phyloP scores from a whole-genome alignment of 2,888 invertebrate genomes.

The Leucozona laternaria region DNA sequence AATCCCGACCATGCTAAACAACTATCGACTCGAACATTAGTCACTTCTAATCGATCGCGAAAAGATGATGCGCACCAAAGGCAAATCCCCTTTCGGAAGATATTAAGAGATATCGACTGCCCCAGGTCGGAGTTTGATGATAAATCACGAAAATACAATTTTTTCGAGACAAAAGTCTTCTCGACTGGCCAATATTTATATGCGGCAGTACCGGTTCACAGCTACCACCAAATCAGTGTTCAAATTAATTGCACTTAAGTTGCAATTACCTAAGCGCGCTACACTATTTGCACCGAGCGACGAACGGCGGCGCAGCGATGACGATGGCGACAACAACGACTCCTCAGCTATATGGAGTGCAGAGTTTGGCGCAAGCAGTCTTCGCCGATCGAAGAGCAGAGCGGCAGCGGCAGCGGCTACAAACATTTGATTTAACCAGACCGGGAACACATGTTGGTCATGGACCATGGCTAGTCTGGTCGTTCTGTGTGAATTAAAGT shows the following conservation, averaged over 20 bases:
- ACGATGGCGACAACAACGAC: background rate
- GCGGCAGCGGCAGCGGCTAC: background rate
- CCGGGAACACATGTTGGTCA: conserved; percentile 70
- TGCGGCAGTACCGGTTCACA: conserved; percentile 66
- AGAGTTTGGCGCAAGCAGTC: conserved; percentile 23
- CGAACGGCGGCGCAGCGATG: too few species aligned
- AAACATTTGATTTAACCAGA: conserved; percentile 69
- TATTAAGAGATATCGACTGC: conserved; percentile 75
- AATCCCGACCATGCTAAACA: conserved; percentile 69
- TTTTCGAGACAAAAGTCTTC: conserved; percentile 37
- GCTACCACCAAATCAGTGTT: conserved; percentile 75
- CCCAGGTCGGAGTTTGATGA: conserved; percentile 72
- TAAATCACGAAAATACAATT: conserved; percentile 74
- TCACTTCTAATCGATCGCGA: conserved; percentile 75
- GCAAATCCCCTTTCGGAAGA: conserved; percentile 75
- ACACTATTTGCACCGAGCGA: conserved; percentile 46
- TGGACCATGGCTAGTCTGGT: conserved; percentile 21
- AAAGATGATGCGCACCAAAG: conserved; percentile 75
- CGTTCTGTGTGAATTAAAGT: conserved; percentile 47
- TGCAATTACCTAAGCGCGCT: conserved; percentile 73
- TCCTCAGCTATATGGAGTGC: background rate
- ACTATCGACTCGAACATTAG: conserved; percentile 73
- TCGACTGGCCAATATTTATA: background rate
- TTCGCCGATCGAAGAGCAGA: conserved; percentile 45
- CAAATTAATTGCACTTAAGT: conserved; percentile 76